A percentile compares a stretch with the other conserved stretches of the same genome.
These are phyloP conservation scores for Zonitis immaculata DNA, from an alignment of 2,888 invertebrate genomes.

Conservation along the genomic window DNA sequence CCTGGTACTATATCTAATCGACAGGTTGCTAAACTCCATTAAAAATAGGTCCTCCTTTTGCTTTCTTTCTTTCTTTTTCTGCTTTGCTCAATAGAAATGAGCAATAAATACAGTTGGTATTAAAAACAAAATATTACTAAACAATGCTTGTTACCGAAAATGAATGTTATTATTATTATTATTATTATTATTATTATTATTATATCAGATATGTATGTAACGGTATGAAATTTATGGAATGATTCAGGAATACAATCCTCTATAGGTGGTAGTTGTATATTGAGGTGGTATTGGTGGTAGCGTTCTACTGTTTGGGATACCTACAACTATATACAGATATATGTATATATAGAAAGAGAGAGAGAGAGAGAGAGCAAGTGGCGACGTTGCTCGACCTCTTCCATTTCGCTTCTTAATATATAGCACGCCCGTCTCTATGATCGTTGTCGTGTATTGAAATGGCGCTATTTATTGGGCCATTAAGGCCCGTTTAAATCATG, in stretches of 20 bases:
- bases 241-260: conserved; percentile 39
- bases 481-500: conserved; percentile 58
- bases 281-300: conserved; percentile 3
- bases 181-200: no score
- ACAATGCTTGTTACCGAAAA: conserved; percentile 25
- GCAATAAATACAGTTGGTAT: conserved; percentile 29
- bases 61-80: not conserved
- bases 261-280: conserved; percentile 27
- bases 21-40: not conserved
- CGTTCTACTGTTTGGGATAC: conserved; percentile 16
- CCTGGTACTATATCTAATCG: not conserved
- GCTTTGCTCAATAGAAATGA: not conserved
- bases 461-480: conserved; percentile 59
- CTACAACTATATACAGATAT: conserved; percentile 20
- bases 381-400: conserved; percentile 30
- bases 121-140: conserved; percentile 18
- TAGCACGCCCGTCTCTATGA: conserved; percentile 46
- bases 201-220: conserved; percentile 24
- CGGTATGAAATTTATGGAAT: conserved; percentile 38
- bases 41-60: not conserved
- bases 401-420: conserved; percentile 45
- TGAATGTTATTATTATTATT: no score
- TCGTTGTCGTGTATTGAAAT: conserved; percentile 54
- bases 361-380: no score
- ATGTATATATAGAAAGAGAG: no score